A percentile compares a stretch with the other conserved stretches of the same genome.
Conservation (phyloP, 2,888 invertebrate genomes). For the Sinopyrophorus schimmeli region DNA sequence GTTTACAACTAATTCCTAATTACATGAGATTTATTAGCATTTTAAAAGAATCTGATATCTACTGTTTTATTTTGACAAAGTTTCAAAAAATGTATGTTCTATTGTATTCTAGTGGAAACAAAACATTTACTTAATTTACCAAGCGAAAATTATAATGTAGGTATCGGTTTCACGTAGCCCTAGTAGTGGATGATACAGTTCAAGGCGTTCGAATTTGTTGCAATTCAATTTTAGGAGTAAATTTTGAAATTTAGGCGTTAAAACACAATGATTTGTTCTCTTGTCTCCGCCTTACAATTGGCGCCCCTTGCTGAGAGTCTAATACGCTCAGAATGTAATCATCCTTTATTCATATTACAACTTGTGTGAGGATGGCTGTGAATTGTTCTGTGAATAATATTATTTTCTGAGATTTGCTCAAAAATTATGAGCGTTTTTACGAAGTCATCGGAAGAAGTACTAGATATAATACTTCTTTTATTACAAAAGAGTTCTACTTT, state of each 20-base stretch:
- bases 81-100: constrained; percentile 1
- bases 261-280: constrained; percentile 46
- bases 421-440: constrained; percentile 24
- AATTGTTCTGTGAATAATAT: constrained; percentile 27
- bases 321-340: constrained; percentile 50
- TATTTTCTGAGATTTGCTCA: constrained; percentile 24
- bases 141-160: constrained; percentile 14
- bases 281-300: constrained; percentile 47
- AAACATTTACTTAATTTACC: constrained; percentile 2
- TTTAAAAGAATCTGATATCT: too few relatives aligned
- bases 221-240: constrained; percentile 23
- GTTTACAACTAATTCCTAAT: not conserved
- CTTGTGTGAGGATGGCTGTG: constrained; percentile 26
- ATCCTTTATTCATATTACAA: constrained; percentile 51
- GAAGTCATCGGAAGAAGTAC: constrained; percentile 16
- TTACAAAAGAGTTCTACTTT: too few relatives aligned
- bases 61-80: too few relatives aligned
- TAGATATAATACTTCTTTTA: constrained; percentile 14
- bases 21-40: not conserved
- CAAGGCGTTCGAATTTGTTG: constrained; percentile 12
- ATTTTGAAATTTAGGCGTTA: constrained; percentile 25
- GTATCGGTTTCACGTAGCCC: too few relatives aligned
- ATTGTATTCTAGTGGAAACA: not conserved
- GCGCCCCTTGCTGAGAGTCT: constrained; percentile 45
- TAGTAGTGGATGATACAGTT: too few relatives aligned